Evolutionary conservation across 2,113 vertebrate genomes (phyloP), one percentile per base, ranked within the genome.

Genomic region (Podiceps cristatus): DNA sequence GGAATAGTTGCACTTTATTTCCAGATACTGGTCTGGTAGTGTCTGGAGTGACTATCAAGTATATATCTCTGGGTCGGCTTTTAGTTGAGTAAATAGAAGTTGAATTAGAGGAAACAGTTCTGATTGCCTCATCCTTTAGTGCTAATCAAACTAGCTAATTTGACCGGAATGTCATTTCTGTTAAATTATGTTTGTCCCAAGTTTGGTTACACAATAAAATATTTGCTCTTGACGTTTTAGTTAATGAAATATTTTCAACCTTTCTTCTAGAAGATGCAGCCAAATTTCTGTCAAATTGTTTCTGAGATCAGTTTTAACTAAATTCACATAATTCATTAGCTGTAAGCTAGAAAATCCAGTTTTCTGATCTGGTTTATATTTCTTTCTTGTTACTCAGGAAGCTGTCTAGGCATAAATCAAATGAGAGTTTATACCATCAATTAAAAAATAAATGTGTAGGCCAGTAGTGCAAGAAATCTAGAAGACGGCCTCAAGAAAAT

Each of bases 301-400:
- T 88, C 86, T 96, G 94, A 94, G 92, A 87, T 98, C 58, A 92
- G 24, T 97, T 97, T 97, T 95, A 95, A 91, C 72, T 85, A 69
- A 80, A 68, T 88, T 84, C 60, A 42, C 18, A 29, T 96, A 88
- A 63, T 89, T 95, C 52, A 28, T 80, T 66, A 90, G 72, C 75
- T 91, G 63, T 89, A 59, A 64, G 58, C 59, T 92, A 87, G 64
- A 82, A 88, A 93, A 91, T 93, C 31, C 37, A 69, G 25, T 86
- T 86, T 96, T 95, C 60, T 88, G 68, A 86, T 94, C 78, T 96
- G 86, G 47, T 91, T 97, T 96, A 9, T 93, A 71, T 96, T 97
- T 97, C 22, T 45, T 94, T 49, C 45, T 86, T 72, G 11, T 86
- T 95, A 68, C 37, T 95, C 56, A 73, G 95, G 68, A 98, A 97